These are phyloP conservation scores for Archips crataeganus DNA, from an alignment of 2,888 invertebrate species.

Conservation along the genomic window DNA sequence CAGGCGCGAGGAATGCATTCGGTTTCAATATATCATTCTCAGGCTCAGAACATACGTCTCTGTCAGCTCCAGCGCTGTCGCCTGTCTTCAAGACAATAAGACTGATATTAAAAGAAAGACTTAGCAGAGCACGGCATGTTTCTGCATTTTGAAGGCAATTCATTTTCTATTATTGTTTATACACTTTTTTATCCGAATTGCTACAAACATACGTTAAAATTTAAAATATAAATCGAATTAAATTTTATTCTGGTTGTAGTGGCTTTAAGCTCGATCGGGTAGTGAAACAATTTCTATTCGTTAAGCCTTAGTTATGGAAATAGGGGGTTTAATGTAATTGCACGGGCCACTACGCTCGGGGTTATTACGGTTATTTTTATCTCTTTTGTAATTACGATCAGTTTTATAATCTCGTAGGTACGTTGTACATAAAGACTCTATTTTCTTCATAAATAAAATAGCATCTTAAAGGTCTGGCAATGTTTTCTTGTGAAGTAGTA, in stretches of 20 bases:
- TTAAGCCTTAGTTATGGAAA: slow-evolving; percentile 37
- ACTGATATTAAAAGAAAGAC: slow-evolving; percentile 41
- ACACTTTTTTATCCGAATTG: not conserved
- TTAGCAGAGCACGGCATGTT: slow-evolving; percentile 20
- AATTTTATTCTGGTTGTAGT: not conserved
- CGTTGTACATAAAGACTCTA: not conserved
- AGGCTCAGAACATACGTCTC: slow-evolving; percentile 42
- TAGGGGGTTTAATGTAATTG: slow-evolving; percentile 19
- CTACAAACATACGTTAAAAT: not conserved
- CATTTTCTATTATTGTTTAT: slow-evolving; percentile 3
- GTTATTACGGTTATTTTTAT: slow-evolving; percentile 22
- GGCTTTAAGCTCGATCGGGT: not conserved
- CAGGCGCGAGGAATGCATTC: slow-evolving; percentile 41
- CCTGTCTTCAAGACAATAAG: slow-evolving; percentile 42
- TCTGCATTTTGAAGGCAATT: slow-evolving; percentile 19
- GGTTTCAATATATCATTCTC: slow-evolving; percentile 42
- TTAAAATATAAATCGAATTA: not conserved
- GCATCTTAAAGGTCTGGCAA: no score
- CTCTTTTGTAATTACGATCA: slow-evolving; percentile 21
- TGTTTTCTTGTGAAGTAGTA: no score
- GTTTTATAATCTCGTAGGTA: not conserved
- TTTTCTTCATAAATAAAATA: not conserved
- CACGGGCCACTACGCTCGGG: slow-evolving; percentile 21
- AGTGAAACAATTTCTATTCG: slow-evolving; percentile 23
- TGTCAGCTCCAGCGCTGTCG: slow-evolving; percentile 39